A percentile compares a stretch with the other conserved stretches of the same genome.
Conservation (phyloP, 2,888 invertebrate species). For the Drosophila nigricruria region DNA sequence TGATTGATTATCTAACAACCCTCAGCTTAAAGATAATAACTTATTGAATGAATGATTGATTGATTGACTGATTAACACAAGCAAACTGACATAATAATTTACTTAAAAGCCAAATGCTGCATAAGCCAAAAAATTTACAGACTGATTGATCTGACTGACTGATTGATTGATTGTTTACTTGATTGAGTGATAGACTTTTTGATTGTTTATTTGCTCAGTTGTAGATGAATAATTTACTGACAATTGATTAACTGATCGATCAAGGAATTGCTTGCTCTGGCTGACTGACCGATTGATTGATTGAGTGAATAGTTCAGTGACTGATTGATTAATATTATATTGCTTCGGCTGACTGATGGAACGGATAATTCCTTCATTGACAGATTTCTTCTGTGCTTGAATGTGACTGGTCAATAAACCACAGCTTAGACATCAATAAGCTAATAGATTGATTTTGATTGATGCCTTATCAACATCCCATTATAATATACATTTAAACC, state of each 20-base stretch:
- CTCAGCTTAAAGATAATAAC: too few relatives aligned
- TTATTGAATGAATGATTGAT: background rate
- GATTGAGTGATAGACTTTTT: background rate
- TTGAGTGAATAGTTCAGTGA: background rate
- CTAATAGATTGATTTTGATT: background rate
- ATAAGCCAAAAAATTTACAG: too few relatives aligned
- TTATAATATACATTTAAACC: background rate
- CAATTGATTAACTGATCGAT: too few relatives aligned
- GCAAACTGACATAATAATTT: too few relatives aligned
- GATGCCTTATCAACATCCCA: background rate
- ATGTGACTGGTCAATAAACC: background rate
- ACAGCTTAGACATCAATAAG: background rate
- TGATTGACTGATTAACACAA: too few relatives aligned
- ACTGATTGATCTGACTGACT: background rate
- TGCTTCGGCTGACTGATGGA: background rate
- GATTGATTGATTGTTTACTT: background rate
- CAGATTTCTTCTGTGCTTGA: background rate
- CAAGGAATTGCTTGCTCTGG: too few relatives aligned
- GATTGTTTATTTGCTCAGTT: background rate
- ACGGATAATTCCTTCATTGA: background rate
- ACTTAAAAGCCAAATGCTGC: too few relatives aligned
- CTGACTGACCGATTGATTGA: too few relatives aligned
- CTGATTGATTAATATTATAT: background rate
- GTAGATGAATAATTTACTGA: background rate
- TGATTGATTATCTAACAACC: background rate